Conservation (phyloP, 2,888 invertebrate species). For the Ecliptopera silaceata region DNA sequence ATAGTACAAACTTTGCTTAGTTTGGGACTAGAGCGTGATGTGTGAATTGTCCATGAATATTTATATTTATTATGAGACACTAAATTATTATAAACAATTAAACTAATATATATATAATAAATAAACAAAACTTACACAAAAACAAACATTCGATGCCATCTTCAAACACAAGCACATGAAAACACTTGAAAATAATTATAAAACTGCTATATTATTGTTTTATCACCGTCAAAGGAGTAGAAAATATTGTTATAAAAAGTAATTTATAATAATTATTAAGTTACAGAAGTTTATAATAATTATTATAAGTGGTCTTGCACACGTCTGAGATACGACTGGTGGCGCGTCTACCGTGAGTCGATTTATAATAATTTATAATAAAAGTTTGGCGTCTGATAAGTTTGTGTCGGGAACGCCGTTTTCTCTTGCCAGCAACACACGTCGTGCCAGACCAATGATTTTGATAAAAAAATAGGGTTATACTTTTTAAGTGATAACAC, state of each 20-base stretch:
- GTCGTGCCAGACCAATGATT: constrained; percentile 52
- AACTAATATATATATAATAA: not conserved
- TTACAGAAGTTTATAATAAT: not conserved
- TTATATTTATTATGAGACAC: no score
- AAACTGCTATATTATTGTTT: not conserved
- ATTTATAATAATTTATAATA: constrained; percentile 19
- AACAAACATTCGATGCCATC: constrained; percentile 30
- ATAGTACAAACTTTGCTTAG: no score
- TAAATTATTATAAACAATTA: no score
- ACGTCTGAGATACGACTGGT: constrained; percentile 18
- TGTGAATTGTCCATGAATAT: no score
- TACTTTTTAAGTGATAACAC: not conserved
- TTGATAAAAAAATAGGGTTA: constrained; percentile 43
- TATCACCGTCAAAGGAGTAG: not conserved
- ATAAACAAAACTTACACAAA: constrained; percentile 22
- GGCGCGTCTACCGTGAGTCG: constrained; percentile 15
- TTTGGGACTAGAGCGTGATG: no score
- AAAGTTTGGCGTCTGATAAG: constrained; percentile 14
- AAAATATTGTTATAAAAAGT: constrained; percentile 2
- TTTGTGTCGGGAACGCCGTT: constrained; percentile 43
- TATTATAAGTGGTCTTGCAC: constrained; percentile 6
- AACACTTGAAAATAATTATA: not conserved
- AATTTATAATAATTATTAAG: constrained; percentile 1
- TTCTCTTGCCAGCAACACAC: constrained; percentile 35
- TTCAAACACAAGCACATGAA: constrained; percentile 19